Conservation (phyloP, 2,888 invertebrate genomes). For the Bruchidius siliquastri region DNA sequence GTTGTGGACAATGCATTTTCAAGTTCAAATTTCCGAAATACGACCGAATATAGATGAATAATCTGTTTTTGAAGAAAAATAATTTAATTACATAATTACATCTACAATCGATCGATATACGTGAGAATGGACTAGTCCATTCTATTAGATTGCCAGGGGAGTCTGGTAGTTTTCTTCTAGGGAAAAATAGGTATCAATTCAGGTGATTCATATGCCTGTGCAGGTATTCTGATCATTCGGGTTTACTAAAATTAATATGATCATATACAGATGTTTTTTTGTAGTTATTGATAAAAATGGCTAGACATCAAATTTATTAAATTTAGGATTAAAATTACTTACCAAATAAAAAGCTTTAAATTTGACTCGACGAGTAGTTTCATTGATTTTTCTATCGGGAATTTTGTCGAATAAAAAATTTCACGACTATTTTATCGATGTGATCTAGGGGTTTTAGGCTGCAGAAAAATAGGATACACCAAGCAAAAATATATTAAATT, state of each 20-base stretch:
- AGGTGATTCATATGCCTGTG: neutral
- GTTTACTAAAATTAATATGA: too few species aligned
- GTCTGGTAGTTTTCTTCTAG: conserved; percentile 20
- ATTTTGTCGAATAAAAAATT: too few species aligned
- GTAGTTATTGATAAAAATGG: too few species aligned
- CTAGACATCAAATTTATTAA: too few species aligned
- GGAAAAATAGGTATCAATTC: conserved; percentile 8
- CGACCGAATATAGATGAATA: neutral
- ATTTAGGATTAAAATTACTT: too few species aligned
- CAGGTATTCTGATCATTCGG: too few species aligned
- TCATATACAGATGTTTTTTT: too few species aligned
- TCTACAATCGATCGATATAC: conserved; percentile 11
- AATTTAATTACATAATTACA: conserved; percentile 2
- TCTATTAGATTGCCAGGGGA: conserved; percentile 21
- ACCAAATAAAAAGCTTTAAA: too few species aligned
- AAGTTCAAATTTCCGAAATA: neutral
- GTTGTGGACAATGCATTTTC: conserved; percentile 1
- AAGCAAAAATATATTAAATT: conserved; percentile 2
- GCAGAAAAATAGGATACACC: conserved; percentile 6
- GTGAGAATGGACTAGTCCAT: conserved; percentile 27
- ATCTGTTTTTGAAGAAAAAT: conserved; percentile 2
- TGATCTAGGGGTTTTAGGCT: too few species aligned
- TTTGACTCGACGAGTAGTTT: too few species aligned
- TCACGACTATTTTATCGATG: too few species aligned
- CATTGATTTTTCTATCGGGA: too few species aligned